Base-by-base conservation (phyloP, 2,888 invertebrate genomes). In the Pediacus dermestoides region DNA sequence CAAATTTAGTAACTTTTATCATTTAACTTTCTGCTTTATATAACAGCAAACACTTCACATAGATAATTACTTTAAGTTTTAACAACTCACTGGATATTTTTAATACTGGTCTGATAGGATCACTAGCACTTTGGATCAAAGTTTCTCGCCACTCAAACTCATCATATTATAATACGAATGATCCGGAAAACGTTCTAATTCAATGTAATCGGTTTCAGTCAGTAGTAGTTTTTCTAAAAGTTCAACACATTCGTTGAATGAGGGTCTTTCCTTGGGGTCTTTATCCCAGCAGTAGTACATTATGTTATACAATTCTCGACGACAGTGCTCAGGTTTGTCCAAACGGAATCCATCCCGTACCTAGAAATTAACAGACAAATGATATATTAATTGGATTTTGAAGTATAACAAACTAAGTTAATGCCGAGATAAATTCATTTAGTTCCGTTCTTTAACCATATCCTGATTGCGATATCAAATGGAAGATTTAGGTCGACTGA, bases 261-360 rank as follows among this genome's bases (percentile, higher is more conserved):
- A 78, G 0, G 94, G 94, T 39, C 95, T 71, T 44, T 85, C 78
- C n/a, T 81, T 78, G 0, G 90, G 79, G 55, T 88, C 85, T 32
- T 85, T 83, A 46, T 89, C 87, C 95, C 95, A 95, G 66, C 94
- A 95, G 66, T 92, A 91, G 65, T 86, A 91, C 93, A 94, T 94
- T 35, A 94, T 88, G 58, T 92, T 90, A 71, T 92, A 93, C 1
- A 93, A 74, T 64, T 94, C 92, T 3, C 93, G 76, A 30, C 91
- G 83, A 67, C 94, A 94, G 61, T 95, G 93, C 55, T 90, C 91
- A 0, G 95, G 94, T 60, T 93, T 91, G 57, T 92, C 91, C 44
- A 95, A 73, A 13, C 94, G 78, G 64, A 88, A 87, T 1, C 94
- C 94, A 54, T 90, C 89, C 31, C 88, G 82, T 1, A 88, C 86